Base-by-base conservation (phyloP, 2,888 invertebrate genomes). In the Philereme transversata region DNA sequence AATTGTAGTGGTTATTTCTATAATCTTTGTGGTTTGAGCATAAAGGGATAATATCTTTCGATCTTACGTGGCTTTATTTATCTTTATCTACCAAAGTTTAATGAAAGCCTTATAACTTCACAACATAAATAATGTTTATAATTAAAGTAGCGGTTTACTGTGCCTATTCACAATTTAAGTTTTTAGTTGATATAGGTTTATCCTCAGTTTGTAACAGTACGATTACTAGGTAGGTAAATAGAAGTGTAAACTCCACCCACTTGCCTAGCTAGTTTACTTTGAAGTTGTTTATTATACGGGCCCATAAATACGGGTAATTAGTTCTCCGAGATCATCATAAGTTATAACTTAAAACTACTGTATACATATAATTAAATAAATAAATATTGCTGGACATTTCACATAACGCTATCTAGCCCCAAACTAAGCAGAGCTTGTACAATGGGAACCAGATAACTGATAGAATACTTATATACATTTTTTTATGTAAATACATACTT, bases 101-200 rank as follows among this genome's bases (percentile, higher is more conserved):
- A 62, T 57, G 58, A 43, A 36, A 43, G 45, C 36, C 41, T 62
- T 58, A 45, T 51, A 55, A 62, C 48, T 62, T 57, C 41, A 5
- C 9, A 55, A 58, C 51, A 58, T 54, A 38, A 58, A 58, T 58
- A 51, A 46, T 44, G 44, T 51, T 57, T 58, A 48, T 62, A 55
- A 62, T 62, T 62, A 58, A 55, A 62, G 53, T 40, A 44, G 54
- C 10, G 51, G 54, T 61, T 55, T 40, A 46, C 45, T 49, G 57
- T 47, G 51, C 57, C 51, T 57, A 54, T 51, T 67, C 60, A 61
- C 64, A 70, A 71, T 69, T 65, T 66, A 73, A 73, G 70, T 73
- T 72, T 69, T 64, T 51, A 68, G 70, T 71, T 72, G 65, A 69
- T 68, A 69, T 68, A 70, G 68, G 70, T 65, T 71, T 65, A 70